Conservation (phyloP, 2,797 vertebrate genomes). For the Erethizon dorsatum region DNA sequence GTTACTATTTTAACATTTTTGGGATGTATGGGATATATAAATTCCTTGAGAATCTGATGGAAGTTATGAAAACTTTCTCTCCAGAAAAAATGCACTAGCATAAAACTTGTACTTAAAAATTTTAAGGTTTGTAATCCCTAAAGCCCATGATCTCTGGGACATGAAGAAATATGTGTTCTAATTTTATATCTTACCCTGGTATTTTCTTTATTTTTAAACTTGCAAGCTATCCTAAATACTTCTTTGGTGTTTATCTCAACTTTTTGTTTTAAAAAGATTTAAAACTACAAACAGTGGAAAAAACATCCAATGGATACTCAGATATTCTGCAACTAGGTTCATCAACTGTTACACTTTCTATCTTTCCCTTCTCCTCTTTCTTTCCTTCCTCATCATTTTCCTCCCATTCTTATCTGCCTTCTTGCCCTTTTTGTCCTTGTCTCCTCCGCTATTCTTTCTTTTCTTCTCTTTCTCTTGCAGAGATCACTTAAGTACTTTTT, state of each 20-base stretch:
- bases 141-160: background rate
- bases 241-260: background rate
- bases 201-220: conserved; percentile 57
- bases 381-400: background rate
- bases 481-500: background rate
- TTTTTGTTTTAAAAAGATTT: conserved; percentile 11
- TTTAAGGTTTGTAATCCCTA: background rate
- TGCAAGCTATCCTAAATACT: background rate
- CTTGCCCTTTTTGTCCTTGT: background rate
- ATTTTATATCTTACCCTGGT: background rate
- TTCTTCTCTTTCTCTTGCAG: background rate
- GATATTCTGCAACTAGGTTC: background rate
- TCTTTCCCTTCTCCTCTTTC: background rate
- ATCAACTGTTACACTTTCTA: rapidly evolving
- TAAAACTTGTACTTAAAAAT: background rate
- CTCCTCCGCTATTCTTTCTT: no score
- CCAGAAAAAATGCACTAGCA: background rate
- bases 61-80: conserved; percentile 7
- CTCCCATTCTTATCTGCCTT: rapidly evolving
- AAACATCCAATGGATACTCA: background rate
- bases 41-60: background rate
- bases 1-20: background rate
- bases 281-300: background rate
- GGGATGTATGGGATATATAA: background rate
- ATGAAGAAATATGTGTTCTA: background rate